Evolutionary conservation across 2,888 invertebrate genomes (phyloP).

Genomic region (Hartigia nigra): DNA sequence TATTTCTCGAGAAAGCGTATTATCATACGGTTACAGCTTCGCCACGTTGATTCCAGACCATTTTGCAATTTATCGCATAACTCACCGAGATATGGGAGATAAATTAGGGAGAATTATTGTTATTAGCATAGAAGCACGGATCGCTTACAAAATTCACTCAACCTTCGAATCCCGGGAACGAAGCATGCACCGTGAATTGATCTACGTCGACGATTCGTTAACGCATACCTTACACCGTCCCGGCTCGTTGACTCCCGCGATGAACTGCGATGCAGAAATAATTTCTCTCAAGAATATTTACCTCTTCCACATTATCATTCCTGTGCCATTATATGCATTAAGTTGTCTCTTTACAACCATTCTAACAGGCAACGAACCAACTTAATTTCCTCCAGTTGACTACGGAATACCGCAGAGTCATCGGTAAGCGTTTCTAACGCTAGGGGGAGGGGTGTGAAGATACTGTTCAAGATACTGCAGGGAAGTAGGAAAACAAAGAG

Average conservation of each 20-base stretch:
- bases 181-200: not conserved
- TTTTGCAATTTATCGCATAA: not conserved
- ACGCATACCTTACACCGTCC: not conserved
- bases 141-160: not conserved
- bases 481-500: not conserved
- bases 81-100: not conserved
- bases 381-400: not conserved
- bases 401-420: not conserved
- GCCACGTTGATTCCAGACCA: not conserved
- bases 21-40: not conserved
- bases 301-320: not conserved
- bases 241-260: not conserved
- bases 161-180: not conserved
- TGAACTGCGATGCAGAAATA: not conserved
- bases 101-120: not conserved
- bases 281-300: not conserved
- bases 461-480: not conserved
- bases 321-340: not conserved
- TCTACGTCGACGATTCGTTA: not conserved
- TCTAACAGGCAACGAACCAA: not conserved
- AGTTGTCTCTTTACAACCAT: not conserved
- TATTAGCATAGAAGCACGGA: not conserved
- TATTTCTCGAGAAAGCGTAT: not conserved
- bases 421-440: not conserved
- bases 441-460: not conserved